These are phyloP conservation scores for Melieria picta DNA, from an alignment of 2,888 invertebrate genomes.

Conservation along the genomic window DNA sequence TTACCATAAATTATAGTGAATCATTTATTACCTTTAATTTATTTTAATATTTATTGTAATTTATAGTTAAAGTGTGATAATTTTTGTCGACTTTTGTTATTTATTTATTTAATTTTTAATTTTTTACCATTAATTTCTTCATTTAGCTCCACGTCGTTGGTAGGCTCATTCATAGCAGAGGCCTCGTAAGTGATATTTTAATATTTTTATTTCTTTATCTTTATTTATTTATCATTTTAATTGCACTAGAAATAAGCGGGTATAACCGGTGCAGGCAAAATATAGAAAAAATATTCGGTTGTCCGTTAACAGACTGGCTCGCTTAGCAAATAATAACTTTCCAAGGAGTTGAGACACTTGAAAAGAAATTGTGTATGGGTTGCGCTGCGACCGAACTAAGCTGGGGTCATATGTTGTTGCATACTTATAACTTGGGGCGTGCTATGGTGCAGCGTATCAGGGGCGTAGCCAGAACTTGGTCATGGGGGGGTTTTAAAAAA, in stretches of 20 bases:
- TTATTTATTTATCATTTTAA: conserved; percentile 18
- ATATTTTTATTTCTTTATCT: conserved; percentile 32
- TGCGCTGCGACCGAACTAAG: no score
- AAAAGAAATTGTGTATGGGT: no score
- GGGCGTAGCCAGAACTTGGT: no score
- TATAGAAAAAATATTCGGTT: no score
- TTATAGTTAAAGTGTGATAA: conserved; percentile 18
- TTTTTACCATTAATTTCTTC: conserved; percentile 34
- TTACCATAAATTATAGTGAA: conserved; percentile 12
- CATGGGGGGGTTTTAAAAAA: no score
- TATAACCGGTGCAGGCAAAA: no score
- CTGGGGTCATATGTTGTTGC: no score
- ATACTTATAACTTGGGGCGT: no score
- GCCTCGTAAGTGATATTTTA: conserved; percentile 55
- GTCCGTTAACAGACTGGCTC: no score
- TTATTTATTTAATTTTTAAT: conserved; percentile 33
- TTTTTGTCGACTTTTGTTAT: conserved; percentile 27
- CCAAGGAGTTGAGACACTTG: no score
- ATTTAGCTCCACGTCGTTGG: conserved; percentile 54
- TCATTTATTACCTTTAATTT: conserved; percentile 6
- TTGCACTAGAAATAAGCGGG: neutral
- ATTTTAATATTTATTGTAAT: conserved; percentile 28
- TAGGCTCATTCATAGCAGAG: conserved; percentile 57
- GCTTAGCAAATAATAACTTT: no score
- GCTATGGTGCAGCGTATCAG: no score